A percentile compares a stretch with the other conserved stretches of the same genome.
Evolutionary conservation across 1,140 invertebrate genomes (phyloP).

Genomic region (Psix sp.): DNA sequence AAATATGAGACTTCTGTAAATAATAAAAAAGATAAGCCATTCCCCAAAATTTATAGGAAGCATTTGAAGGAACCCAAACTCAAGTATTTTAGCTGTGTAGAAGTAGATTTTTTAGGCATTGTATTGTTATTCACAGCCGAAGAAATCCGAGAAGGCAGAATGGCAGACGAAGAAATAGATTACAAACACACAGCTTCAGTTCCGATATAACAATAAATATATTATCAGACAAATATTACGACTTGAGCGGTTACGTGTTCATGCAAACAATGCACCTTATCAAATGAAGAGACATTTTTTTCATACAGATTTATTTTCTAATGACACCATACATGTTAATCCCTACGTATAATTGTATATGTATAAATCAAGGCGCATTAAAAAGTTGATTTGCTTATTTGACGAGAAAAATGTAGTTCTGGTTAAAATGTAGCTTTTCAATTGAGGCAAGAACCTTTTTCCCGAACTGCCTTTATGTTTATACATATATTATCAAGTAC

Average conservation of each 20-base stretch:
- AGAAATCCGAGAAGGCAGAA: constrained; percentile 88
- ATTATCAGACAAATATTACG: constrained; percentile 34
- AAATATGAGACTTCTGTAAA: no score
- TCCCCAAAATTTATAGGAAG: constrained; percentile 11
- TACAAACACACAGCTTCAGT: constrained; percentile 62
- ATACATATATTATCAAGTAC: constrained; percentile 1
- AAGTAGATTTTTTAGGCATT: constrained; percentile 72
- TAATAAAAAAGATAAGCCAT: not conserved
- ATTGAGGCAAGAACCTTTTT: no score
- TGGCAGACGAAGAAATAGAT: constrained; percentile 87
- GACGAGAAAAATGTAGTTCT: no score
- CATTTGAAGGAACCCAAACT: constrained; percentile 8
- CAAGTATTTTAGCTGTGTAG: constrained; percentile 45
- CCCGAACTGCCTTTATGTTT: no score
- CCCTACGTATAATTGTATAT: no score
- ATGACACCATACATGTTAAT: constrained; percentile 32
- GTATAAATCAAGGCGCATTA: no score
- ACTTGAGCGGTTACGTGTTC: constrained; percentile 45
- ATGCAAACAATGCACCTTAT: constrained; percentile 33
- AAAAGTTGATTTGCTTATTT: no score
- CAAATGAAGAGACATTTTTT: constrained; percentile 45
- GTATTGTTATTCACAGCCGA: constrained; percentile 81
- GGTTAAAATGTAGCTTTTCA: no score
- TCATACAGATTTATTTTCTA: constrained; percentile 45
- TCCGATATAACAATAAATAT: constrained; percentile 36